Base-by-base conservation (phyloP, 2,888 invertebrate genomes). In the Drosophila affinis region DNA sequence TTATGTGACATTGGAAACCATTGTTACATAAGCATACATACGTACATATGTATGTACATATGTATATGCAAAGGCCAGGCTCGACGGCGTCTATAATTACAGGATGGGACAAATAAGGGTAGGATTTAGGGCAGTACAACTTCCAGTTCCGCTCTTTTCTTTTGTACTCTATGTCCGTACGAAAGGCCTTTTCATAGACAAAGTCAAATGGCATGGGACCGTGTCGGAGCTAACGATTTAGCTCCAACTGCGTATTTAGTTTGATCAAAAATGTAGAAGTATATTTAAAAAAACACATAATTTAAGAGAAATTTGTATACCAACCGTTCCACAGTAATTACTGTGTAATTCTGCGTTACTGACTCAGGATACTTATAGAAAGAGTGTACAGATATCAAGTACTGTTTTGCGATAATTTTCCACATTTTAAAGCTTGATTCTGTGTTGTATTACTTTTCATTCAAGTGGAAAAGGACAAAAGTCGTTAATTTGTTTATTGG, bases 401-500 rank as follows among this genome's bases (percentile, higher is more conserved):
- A 47, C 64, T 63, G 52, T 9, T 62, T 46, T n/a, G 14, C 9
- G 2, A 14, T 29, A 18, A 18, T 10, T 44, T 10, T 44, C 10
- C 6, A 12, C 49, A 45, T 32, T 34, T 39, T 6, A 39, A 39
- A 39, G 7, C 39, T 39, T 14, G n/a, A n/a, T 39, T 39, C 39
- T 47, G 12, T 56, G 53, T 48, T 71, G 39, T 62, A 58, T 74
- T 67, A 58, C 59, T 69, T 78, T 57, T 45, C 78, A 81, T 57
- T 79, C 71, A 74, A 81, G 81, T 85, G 79, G 69, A 87, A 85
- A 76, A 78, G 64, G 57, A 87, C 86, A 87, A 89, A 87, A 83
- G 88, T 65, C 68, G 62, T 71, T 89, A 78, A 87, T 87, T 87
- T 89, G 81, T 81, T 87, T 86, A 86, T 81, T 88, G 72, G 62